Percentiles rank a stretch among this genome's conserved stretches.
Evolutionary conservation across 92 coral and sea anemone species (phyloP).

Genomic region (Zoanthus sansibaricus): DNA sequence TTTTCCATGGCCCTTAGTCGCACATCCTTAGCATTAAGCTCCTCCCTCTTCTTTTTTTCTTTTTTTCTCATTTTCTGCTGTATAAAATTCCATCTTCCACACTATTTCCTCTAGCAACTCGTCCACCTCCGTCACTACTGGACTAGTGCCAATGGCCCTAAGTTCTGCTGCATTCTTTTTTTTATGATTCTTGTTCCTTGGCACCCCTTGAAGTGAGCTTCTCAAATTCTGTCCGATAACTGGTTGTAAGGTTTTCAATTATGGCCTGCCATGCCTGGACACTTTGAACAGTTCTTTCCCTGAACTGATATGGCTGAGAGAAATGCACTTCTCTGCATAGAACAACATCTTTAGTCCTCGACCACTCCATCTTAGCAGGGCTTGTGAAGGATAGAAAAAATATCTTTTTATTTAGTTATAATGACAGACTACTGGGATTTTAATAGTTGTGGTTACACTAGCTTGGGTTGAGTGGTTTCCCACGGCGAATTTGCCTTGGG

Average conservation of each 20-base stretch:
- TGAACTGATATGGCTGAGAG: constrained; percentile 47
- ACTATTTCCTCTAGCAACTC: constrained; percentile 38
- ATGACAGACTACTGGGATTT: constrained; percentile 15
- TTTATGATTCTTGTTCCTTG: constrained; percentile 47
- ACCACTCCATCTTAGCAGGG: constrained; percentile 50
- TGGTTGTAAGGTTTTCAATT: constrained; percentile 14
- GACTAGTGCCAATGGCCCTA: constrained; percentile 51
- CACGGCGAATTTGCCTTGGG: no score
- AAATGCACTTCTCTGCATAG: constrained; percentile 46
- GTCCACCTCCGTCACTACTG: constrained; percentile 39
- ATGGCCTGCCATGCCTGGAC: constrained; percentile 51
- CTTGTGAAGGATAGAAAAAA: constrained; percentile 28
- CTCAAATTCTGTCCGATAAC: constrained; percentile 25
- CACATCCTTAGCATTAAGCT: constrained; percentile 48
- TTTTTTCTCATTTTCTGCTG: constrained; percentile 49
- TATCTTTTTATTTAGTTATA: constrained; percentile 9
- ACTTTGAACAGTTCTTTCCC: constrained; percentile 46
- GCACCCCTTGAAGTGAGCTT: constrained; percentile 50
- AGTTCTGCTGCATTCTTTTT: constrained; percentile 54
- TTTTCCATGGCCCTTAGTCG: constrained; percentile 53
- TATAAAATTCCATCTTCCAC: constrained; percentile 43
- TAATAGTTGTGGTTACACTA: no score
- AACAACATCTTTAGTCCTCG: constrained; percentile 42
- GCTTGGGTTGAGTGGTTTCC: no score
- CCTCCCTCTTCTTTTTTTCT: constrained; percentile 54